These are phyloP conservation scores for Hiodon alosoides DNA, from an alignment of 2,113 vertebrate species.

Conservation along the genomic window DNA sequence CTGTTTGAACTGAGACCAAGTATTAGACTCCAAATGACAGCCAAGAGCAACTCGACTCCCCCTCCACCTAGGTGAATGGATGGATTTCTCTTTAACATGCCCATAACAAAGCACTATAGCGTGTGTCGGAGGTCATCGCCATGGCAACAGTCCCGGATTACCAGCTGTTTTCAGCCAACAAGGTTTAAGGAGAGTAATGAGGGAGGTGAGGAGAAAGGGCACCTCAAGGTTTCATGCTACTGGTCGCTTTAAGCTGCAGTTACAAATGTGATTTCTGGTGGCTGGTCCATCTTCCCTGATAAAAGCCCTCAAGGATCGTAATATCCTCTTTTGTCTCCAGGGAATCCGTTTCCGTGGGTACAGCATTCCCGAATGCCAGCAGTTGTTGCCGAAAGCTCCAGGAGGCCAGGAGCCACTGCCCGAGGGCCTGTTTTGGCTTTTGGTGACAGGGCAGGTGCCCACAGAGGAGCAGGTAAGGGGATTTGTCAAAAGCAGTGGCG, in stretches of 20 bases:
- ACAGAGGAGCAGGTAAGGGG: conserved; percentile 81
- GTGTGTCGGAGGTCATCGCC: neutral
- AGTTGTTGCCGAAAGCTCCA: conserved; percentile 81
- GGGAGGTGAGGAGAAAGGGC: too few relatives aligned
- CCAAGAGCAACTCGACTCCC: neutral
- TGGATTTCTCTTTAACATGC: neutral
- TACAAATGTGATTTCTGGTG: too few relatives aligned
- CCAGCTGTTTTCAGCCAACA: too few relatives aligned
- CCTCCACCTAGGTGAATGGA: neutral
- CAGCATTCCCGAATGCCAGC: conserved; percentile 94
- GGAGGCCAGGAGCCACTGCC: conserved; percentile 89
- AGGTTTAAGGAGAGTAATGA: too few relatives aligned
- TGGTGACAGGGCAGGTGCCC: conserved; percentile 86
- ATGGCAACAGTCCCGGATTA: neutral
- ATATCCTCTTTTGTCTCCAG: conserved; percentile 44
- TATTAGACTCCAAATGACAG: too few relatives aligned
- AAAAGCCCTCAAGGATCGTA: too few relatives aligned
- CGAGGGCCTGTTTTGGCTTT: conserved; percentile 92
- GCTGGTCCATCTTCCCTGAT: too few relatives aligned
- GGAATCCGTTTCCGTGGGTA: conserved; percentile 93
- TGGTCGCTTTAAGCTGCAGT: too few relatives aligned
- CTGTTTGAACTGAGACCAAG: too few relatives aligned
- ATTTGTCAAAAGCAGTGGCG: too few relatives aligned
- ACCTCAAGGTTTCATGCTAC: too few relatives aligned
- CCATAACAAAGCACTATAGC: neutral